phyloP scores from a whole-genome alignment of 2,113 vertebrate genomes.

The Scatophagus argus region DNA sequence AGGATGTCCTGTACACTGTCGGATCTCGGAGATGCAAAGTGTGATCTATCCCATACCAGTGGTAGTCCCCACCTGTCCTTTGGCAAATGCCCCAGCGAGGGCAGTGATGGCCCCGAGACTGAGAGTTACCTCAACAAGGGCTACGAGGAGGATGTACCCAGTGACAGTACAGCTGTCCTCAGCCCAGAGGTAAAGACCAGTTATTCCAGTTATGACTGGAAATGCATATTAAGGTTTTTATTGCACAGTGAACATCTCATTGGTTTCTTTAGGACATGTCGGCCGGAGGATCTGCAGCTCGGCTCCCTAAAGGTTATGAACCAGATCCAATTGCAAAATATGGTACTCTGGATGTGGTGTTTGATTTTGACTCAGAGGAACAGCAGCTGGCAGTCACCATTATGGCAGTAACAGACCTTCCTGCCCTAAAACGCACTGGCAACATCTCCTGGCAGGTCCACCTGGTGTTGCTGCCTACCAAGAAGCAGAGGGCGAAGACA shows the following conservation, averaged over 20 bases:
- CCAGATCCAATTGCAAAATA: conserved; percentile 93
- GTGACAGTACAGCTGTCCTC: conserved; percentile 96
- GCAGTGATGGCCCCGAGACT: conserved; percentile 88
- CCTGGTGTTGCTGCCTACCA: conserved; percentile 96
- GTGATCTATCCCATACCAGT: conserved; percentile 91
- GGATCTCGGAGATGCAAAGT: conserved; percentile 93
- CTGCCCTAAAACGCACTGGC: conserved; percentile 89
- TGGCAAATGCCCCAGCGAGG: conserved; percentile 92
- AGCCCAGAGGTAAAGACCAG: conserved; percentile 91
- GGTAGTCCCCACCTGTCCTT: conserved; percentile 93
- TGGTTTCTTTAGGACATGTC: conserved; percentile 89
- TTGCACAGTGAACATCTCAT: not conserved
- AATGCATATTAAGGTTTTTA: not conserved
- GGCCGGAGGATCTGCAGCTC: conserved; percentile 91
- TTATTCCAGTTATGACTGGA: fast-evolving
- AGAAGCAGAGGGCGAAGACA: conserved; percentile 96
- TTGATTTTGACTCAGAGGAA: conserved; percentile 94
- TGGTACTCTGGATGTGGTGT: conserved; percentile 95
- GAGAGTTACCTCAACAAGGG: conserved; percentile 95
- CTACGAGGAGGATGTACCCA: conserved; percentile 95
- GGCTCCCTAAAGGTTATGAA: conserved; percentile 94
- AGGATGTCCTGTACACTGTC: conserved; percentile 96
- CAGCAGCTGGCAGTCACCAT: conserved; percentile 95
- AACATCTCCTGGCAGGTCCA: conserved; percentile 97
- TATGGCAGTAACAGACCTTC: conserved; percentile 94